A percentile compares a stretch with the other conserved stretches of the same genome.
phyloP scores from a whole-genome alignment of 2,888 invertebrate genomes.

The Elmis aenea region DNA sequence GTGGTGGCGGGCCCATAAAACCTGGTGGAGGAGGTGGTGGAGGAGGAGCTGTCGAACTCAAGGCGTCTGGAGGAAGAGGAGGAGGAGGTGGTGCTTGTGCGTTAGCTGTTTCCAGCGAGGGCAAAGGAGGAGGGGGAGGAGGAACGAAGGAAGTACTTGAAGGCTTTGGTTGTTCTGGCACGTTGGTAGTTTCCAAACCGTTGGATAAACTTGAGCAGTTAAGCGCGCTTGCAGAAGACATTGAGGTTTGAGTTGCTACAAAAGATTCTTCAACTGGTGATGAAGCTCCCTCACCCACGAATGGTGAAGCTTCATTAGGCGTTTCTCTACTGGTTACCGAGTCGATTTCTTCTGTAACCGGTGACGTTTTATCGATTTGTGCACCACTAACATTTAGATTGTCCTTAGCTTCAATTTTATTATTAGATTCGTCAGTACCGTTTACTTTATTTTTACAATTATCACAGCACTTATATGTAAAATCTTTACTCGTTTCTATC shows the following conservation, averaged over 20 bases:
- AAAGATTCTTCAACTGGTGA: neutral
- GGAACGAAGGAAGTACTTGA: conserved; percentile 11
- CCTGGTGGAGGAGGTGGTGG: conserved; percentile 31
- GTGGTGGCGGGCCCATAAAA: conserved; percentile 33
- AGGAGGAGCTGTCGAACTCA: conserved; percentile 19
- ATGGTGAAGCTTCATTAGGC: neutral
- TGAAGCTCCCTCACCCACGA: neutral
- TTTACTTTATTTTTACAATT: conserved; percentile 26
- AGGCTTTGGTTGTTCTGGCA: too few relatives aligned
- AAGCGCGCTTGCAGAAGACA: conserved; percentile 1
- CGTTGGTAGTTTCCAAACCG: too few relatives aligned
- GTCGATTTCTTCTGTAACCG: neutral
- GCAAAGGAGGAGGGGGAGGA: conserved; percentile 14
- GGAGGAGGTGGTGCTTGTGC: conserved; percentile 5
- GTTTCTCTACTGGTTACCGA: neutral
- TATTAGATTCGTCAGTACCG: conserved; percentile 15
- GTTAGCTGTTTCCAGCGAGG: neutral
- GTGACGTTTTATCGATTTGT: too few relatives aligned
- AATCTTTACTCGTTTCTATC: conserved; percentile 34
- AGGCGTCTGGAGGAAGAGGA: conserved; percentile 23
- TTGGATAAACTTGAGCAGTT: neutral
- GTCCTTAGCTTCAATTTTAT: conserved; percentile 14
- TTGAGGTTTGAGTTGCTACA: conserved; percentile 6
- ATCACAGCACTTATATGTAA: conserved; percentile 33
- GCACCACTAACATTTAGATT: neutral